A percentile compares a stretch with the other conserved stretches of the same genome.
These are phyloP conservation scores for Pao palembangensis DNA, from an alignment of 2,113 vertebrate species.

Conservation along the genomic window DNA sequence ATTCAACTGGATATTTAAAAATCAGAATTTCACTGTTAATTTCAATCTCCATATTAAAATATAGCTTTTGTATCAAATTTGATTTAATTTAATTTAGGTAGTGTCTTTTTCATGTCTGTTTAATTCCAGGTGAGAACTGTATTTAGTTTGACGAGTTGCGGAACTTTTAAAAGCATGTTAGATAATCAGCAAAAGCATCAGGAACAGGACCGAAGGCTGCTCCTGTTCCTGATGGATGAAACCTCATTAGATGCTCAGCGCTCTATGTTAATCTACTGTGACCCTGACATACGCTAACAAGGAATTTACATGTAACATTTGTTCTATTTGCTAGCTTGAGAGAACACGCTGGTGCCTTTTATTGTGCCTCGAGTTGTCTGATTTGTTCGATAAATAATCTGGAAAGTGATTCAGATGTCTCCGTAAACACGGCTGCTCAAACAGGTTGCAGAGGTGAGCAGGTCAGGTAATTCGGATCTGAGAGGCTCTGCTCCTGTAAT, in stretches of 20 bases:
- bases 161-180: background rate
- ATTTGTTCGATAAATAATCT: too few relatives aligned
- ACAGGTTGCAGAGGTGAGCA: background rate
- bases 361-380: too few relatives aligned
- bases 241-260: background rate
- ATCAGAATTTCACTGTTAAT: too few relatives aligned
- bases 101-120: background rate
- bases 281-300: background rate
- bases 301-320: too few relatives aligned
- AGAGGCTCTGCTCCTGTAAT: constrained; percentile 2
- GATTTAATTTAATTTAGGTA: too few relatives aligned
- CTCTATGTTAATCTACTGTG: background rate
- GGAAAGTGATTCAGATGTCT: too few relatives aligned
- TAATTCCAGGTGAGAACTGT: background rate
- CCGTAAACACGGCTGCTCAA: background rate
- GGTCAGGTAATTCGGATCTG: constrained; percentile 1
- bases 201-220: background rate
- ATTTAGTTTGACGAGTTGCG: background rate
- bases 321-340: background rate
- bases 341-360: background rate
- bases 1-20: too few relatives aligned
- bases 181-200: background rate
- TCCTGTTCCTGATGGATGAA: background rate
- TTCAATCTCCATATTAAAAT: too few relatives aligned
- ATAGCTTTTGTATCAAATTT: too few relatives aligned